Conservation (phyloP, 2,888 invertebrate species). For the Harpalus rufipes region DNA sequence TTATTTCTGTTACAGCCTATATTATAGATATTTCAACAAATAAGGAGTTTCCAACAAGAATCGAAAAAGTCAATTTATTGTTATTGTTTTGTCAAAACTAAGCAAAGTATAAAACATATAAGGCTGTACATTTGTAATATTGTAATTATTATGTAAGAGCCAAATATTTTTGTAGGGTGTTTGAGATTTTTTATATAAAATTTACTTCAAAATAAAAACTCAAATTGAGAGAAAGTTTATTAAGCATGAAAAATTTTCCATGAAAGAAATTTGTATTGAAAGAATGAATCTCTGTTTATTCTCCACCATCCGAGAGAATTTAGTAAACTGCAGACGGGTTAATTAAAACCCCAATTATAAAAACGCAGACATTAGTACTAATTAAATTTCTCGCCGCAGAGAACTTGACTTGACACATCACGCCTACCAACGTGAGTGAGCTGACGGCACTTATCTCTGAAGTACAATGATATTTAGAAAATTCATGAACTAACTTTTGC, state of each 20-base stretch:
- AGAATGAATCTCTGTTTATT: conserved; percentile 11
- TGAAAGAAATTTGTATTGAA: conserved; percentile 21
- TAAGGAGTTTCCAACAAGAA: no score
- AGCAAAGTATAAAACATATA: no score
- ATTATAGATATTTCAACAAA: no score
- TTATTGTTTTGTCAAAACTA: no score
- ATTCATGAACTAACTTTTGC: conserved; percentile 57
- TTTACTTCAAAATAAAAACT: no score
- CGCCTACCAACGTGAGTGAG: background rate
- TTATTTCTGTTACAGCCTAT: no score
- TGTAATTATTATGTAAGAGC: no score
- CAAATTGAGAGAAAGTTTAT: no score
- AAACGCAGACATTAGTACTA: conserved; percentile 23
- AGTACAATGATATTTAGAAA: conserved; percentile 59
- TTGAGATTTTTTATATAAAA: no score
- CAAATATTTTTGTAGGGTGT: no score
- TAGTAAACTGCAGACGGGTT: conserved; percentile 2
- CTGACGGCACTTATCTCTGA: conserved; percentile 45
- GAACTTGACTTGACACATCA: conserved; percentile 42
- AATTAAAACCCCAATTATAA: conserved; percentile 41
- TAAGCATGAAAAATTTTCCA: background rate
- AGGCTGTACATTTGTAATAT: no score
- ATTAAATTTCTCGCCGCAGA: conserved; percentile 11
- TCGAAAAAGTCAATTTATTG: no score
- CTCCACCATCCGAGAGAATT: background rate